Evolutionary conservation across 2,113 vertebrate species (phyloP), one percentile per base, ranked within the genome.

Genomic region (Morone chrysops): DNA sequence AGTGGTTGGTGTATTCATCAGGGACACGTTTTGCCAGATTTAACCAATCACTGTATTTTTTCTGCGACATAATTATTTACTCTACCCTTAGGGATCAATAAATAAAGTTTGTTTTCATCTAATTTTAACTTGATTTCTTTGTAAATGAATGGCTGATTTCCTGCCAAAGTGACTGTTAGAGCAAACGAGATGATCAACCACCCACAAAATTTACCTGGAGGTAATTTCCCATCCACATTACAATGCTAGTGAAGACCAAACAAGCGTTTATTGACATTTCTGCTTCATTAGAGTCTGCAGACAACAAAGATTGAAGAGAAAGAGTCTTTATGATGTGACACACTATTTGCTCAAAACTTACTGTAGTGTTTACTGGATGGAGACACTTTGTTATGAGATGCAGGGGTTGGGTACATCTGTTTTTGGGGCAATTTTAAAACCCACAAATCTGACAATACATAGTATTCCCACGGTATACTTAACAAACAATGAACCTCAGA

Each of bases 131-230:
- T 40, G 16, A 71, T 57, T 40, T 70, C 20, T 67, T 43, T 61
- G 36, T 69, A 68, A 59, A 75, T 62, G 48, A 63, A 78, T 3
- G 73, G 31, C 25, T 84, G 7, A 14, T 78, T 84, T 84, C 56
- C 70, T 61, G 50, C 45, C 59, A 63, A 59, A 1, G 36, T 63
- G 36, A 57, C 47, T 61, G 41, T 47, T 16, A 17, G 18, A 70
- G 43, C 70, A 75, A 56, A 79, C 62, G 11, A 41, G 14, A 20
- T 38, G 66, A 76, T 78, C 71, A 51, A 5, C 78, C 56, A 69
- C n/a, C 68, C 40, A 63, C 66, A 65, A 48, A 25, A 62, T 70
- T 9, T 54, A 71, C 62, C 79, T 70, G 71, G 1, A 84, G 69
- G 48, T 68, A n/a, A 69, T 74, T 84, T 57, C 16, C 17, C 60